Conservation (phyloP, 2,888 invertebrate species). For the Drosophila paramelanica region DNA sequence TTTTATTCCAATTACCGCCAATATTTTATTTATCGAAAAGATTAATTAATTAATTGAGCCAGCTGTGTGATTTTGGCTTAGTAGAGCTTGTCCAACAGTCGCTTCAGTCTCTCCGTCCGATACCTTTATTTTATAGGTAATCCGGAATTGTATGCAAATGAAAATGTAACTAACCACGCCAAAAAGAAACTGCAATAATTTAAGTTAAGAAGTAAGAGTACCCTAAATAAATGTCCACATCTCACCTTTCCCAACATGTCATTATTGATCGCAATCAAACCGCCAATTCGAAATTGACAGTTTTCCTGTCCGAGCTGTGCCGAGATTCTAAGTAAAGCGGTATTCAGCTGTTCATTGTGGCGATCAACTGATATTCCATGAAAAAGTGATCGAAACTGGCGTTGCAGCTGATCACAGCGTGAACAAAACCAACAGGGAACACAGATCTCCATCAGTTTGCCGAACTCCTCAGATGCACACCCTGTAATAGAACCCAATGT, state of each 20-base stretch:
- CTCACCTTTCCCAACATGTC: slow-evolving; percentile 58
- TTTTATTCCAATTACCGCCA: no score
- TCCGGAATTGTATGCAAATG: slow-evolving; percentile 54
- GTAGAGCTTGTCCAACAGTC: not conserved
- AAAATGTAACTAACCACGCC: slow-evolving; percentile 13
- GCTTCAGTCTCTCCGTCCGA: not conserved
- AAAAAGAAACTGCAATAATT: slow-evolving; percentile 7
- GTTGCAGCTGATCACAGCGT: slow-evolving; percentile 48
- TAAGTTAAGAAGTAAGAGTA: no score
- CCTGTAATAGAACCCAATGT: slow-evolving; percentile 16
- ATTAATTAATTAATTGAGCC: no score
- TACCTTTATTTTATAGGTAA: slow-evolving; percentile 20
- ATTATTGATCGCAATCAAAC: slow-evolving; percentile 56
- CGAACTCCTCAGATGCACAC: slow-evolving; percentile 20
- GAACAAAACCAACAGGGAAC: slow-evolving; percentile 58
- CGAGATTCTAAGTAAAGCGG: slow-evolving; percentile 40
- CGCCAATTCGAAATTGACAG: slow-evolving; percentile 48
- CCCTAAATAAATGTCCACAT: no score
- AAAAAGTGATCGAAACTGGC: slow-evolving; percentile 35
- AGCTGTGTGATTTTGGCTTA: not conserved
- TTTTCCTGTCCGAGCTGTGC: slow-evolving; percentile 62
- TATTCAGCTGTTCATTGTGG: slow-evolving; percentile 41
- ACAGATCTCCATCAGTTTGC: slow-evolving; percentile 29
- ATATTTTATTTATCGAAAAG: no score
- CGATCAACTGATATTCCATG: slow-evolving; percentile 39